phyloP scores from a whole-genome alignment of 2,797 vertebrate genomes.

The Tinamus major region DNA sequence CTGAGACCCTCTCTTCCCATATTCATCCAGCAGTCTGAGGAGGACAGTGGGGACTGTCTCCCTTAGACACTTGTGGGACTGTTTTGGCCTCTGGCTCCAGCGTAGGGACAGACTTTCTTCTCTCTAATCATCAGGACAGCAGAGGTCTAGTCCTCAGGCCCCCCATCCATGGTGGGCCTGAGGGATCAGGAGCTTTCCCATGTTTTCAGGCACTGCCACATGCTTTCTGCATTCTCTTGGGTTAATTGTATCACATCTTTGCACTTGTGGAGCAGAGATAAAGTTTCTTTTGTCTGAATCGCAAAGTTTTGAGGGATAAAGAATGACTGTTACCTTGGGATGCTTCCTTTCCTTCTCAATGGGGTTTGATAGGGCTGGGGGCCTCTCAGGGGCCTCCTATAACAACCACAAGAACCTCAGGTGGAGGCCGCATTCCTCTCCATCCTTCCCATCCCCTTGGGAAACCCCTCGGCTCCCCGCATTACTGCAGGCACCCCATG shows the following conservation, averaged over 20 bases:
- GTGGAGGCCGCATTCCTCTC: neutral
- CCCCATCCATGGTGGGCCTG: neutral
- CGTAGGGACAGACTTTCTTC: neutral
- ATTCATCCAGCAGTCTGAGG: too few species aligned
- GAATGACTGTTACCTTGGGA: rapidly evolving
- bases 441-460: neutral
- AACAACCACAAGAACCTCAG: neutral
- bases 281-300: rapidly evolving
- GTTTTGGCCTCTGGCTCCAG: neutral
- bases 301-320: rapidly evolving
- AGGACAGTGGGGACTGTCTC: neutral
- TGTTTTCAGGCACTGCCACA: neutral
- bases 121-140: neutral
- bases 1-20: neutral
- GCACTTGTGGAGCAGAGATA: too few species aligned
- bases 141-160: neutral
- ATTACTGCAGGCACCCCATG: neutral
- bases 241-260: neutral
- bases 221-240: rapidly evolving
- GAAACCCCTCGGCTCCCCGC: neutral
- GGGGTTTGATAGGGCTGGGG: neutral
- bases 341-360: neutral
- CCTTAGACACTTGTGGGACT: neutral
- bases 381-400: neutral
- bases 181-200: neutral